Base-by-base conservation (phyloP, 2,888 invertebrate species). In the Oscheius sp. region DNA sequence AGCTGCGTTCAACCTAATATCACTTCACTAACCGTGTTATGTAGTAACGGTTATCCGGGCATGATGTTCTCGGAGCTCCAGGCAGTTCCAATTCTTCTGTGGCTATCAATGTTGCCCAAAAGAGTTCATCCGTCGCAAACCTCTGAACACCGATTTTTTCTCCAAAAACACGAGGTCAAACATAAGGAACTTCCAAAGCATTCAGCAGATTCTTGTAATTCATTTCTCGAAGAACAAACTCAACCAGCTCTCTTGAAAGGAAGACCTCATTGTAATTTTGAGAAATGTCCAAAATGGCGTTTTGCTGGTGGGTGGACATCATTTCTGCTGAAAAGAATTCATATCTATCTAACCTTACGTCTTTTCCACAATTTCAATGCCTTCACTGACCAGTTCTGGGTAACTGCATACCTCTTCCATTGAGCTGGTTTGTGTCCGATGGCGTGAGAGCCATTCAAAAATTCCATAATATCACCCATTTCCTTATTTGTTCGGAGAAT, bases 361-460 rank as follows among this genome's bases (percentile, higher is more conserved):
- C 44, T 30, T 26, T 66, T 66, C 66, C 66, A 66, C 2, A 66
- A 20, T 3, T 56, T 54, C 24, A 66, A 14, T 1, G 36, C 8
- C n/a, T 22, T 44, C 6, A 32, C 56, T 8, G 56, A 32, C 66
- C 66, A 66, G 26, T 56, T 28, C 26, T 66, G 41, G 12, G 36
- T 33, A 12, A 66, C 14, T 1, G 30, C 36, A 44, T 66, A 67
- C 67, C 67, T 57, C 24, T 67, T 67, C 57, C 57, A 67, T 24
- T 67, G 67, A 59, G 67, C 67, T 20, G 57, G 67, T 17, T 67
- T 67, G 47, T 67, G 59, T 50, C 67, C 67, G 17, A 67, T 59
- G 1, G 49, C 41, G 9, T 67, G 67, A 57, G 57, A 59, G 3
- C 67, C 67, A 26, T 67, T 67, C 22, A 67, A 49, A 28, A 59